A percentile compares a stretch with the other conserved stretches of the same genome.
Evolutionary conservation across 2,113 vertebrate genomes (phyloP).

Genomic region (Neodontobutis hainanensis): DNA sequence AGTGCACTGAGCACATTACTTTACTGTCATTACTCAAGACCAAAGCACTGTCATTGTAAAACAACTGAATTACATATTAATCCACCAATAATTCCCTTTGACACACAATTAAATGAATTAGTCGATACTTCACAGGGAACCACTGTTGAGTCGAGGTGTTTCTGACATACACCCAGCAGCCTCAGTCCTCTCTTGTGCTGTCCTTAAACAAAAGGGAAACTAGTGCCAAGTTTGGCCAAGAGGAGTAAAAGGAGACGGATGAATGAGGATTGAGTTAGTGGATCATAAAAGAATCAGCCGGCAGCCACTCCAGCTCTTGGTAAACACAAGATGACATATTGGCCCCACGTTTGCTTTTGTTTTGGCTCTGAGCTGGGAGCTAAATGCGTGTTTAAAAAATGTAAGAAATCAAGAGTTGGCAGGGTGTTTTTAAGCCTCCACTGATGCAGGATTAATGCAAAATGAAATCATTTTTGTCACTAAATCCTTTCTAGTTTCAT

Average conservation of each 20-base stretch:
- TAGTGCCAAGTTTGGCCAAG: constrained; percentile 7
- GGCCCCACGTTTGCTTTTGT: constrained; percentile 15
- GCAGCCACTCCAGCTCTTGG: constrained; percentile 32
- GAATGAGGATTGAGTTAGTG: not conserved
- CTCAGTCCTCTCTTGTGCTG: not conserved
- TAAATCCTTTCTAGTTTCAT: constrained; percentile 14
- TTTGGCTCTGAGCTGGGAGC: constrained; percentile 7
- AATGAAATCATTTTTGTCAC: not conserved
- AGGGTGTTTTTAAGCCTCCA: not conserved
- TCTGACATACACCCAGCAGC: constrained; percentile 9
- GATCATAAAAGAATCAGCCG: constrained; percentile 7
- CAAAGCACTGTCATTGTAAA: too few relatives aligned
- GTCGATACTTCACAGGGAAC: not conserved
- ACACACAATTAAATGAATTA: too few relatives aligned
- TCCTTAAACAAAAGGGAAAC: constrained; percentile 27
- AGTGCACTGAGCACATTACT: too few relatives aligned
- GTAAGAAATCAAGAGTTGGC: not conserved
- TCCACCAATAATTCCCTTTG: too few relatives aligned
- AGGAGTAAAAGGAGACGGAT: not conserved
- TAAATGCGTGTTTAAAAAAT: not conserved
- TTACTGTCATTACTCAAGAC: too few relatives aligned
- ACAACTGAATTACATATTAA: too few relatives aligned
- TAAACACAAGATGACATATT: constrained; percentile 38
- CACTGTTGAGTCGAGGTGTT: constrained; percentile 19
- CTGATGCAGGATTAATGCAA: constrained; percentile 25